Conservation (phyloP, 2,888 invertebrate genomes). For the Cantharis rufa region DNA sequence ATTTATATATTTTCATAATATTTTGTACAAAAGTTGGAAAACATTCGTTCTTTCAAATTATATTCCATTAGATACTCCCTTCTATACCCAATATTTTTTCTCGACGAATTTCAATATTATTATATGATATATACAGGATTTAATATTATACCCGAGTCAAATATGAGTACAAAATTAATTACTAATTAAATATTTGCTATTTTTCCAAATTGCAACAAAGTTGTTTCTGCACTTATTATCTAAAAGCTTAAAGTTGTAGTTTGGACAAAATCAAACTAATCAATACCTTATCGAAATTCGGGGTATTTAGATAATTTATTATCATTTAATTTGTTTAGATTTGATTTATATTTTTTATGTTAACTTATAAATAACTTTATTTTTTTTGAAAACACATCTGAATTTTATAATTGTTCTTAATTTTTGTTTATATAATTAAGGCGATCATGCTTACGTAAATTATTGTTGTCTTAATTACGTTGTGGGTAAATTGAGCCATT, state of each 20-base stretch:
- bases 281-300: neutral
- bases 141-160: neutral
- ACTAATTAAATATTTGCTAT: neutral
- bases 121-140: neutral
- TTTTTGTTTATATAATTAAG: neutral
- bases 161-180: neutral
- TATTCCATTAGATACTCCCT: neutral
- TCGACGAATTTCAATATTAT: neutral
- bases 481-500: conserved; percentile 9
- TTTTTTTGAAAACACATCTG: too few relatives aligned
- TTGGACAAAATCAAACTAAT: neutral
- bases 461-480: conserved; percentile 9
- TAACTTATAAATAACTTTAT: too few relatives aligned
- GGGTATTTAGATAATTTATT: neutral
- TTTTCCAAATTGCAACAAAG: neutral
- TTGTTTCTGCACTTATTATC: neutral
- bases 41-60: neutral
- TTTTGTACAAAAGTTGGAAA: neutral
- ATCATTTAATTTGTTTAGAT: neutral
- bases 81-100: neutral
- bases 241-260: neutral
- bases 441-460: neutral
- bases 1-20: neutral
- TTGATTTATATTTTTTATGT: neutral
- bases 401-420: too few relatives aligned